Percentiles rank a stretch among this genome's conserved stretches.
Conservation (phyloP, 2,113 vertebrate species). For the Apaloderma vittatum region DNA sequence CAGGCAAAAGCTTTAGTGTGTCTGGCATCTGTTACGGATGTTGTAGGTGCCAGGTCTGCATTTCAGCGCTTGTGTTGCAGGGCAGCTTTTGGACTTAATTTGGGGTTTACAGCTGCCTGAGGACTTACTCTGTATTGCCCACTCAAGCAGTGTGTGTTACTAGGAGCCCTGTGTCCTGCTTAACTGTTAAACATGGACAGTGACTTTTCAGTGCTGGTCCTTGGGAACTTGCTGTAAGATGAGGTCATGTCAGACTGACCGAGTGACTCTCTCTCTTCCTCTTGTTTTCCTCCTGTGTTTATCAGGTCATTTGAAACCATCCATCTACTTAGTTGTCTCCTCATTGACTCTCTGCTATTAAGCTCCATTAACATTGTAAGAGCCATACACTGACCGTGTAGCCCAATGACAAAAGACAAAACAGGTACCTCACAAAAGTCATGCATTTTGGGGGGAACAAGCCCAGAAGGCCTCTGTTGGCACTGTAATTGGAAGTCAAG, state of each 20-base stretch:
- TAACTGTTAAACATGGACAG: neutral
- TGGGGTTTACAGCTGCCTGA: too few species aligned
- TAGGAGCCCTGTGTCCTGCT: neutral
- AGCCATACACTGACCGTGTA: neutral
- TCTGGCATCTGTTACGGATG: neutral
- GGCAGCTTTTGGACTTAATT: neutral
- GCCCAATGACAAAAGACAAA: neutral
- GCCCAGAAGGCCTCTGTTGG: rapidly evolving
- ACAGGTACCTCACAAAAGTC: neutral
- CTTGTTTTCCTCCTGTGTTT: neutral
- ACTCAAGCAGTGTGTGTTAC: neutral
- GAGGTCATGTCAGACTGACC: neutral
- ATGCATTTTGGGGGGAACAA: neutral
- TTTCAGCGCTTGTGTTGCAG: rapidly evolving
- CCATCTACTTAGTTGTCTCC: neutral
- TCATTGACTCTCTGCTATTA: neutral
- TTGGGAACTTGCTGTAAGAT: neutral
- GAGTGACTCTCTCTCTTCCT: neutral
- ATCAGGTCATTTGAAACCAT: slow-evolving; percentile 3
- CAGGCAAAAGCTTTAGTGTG: neutral
- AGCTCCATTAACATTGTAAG: slow-evolving; percentile 17
- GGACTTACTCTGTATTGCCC: neutral
- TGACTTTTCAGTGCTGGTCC: neutral
- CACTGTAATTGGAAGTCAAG: neutral
- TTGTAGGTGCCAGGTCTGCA: rapidly evolving